Evolutionary conservation across 2,113 vertebrate genomes (phyloP).

Genomic region (Eudyptes chrysolophus): DNA sequence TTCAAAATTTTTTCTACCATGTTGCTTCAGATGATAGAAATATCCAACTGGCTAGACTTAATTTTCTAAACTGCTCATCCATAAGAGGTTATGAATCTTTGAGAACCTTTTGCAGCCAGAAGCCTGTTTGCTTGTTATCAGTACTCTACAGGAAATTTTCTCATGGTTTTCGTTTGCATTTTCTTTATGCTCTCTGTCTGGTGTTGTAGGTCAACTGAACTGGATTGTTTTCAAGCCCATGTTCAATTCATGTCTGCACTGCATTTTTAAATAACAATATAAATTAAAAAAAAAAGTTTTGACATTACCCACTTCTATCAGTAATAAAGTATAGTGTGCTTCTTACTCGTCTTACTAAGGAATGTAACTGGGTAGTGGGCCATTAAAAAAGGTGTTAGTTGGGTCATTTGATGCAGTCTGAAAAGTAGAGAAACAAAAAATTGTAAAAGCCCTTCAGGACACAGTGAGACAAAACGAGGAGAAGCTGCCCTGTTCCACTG

Average conservation of each 20-base stretch:
- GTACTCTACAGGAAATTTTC: neutral
- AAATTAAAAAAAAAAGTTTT: neutral
- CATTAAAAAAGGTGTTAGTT: neutral
- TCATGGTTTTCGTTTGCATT: neutral
- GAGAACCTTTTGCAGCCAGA: neutral
- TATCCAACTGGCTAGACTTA: neutral
- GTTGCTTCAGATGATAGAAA: neutral
- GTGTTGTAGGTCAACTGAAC: neutral
- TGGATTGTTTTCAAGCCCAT: neutral
- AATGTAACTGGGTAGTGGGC: no score
- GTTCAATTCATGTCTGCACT: neutral
- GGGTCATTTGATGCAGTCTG: neutral
- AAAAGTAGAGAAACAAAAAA: neutral
- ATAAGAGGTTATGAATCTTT: neutral
- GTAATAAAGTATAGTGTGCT: neutral
- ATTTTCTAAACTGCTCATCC: neutral
- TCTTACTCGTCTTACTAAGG: neutral
- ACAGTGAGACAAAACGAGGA: neutral
- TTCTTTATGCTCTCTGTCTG: neutral
- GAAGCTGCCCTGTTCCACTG: neutral
- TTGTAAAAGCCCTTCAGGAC: neutral
- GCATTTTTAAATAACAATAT: neutral
- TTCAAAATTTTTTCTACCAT: neutral
- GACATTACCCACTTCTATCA: neutral
- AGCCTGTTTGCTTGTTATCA: neutral